Conservation (phyloP, 2,113 vertebrate genomes). For the Apeltes quadracus region DNA sequence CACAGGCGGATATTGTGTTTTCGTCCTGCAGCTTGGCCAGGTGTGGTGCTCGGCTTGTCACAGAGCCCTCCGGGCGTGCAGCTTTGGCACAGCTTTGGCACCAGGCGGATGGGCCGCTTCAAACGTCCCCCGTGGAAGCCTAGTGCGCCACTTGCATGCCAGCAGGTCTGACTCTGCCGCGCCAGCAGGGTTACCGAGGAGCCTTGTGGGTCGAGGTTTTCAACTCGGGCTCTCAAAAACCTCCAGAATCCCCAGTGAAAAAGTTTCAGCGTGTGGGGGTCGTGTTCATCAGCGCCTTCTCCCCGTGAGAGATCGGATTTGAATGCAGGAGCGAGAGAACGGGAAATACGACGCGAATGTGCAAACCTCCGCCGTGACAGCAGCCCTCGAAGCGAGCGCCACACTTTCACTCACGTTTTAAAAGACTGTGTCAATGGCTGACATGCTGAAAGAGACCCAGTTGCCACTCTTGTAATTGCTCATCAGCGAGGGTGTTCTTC, state of each 20-base stretch:
- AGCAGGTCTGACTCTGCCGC: conserved; percentile 42
- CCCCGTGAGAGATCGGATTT: conserved; percentile 29
- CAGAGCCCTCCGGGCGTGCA: conserved; percentile 20
- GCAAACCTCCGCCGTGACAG: conserved; percentile 14
- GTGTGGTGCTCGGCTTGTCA: conserved; percentile 19
- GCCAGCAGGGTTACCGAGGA: conserved; percentile 50
- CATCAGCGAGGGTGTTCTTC: conserved; percentile 3
- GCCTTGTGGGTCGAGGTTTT: conserved; percentile 57
- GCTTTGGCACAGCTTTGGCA: neutral
- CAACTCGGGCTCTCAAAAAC: conserved; percentile 28
- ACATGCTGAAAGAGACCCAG: conserved; percentile 43
- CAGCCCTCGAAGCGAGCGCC: conserved; percentile 24
- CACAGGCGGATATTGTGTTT: conserved; percentile 30
- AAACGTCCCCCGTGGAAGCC: conserved; percentile 35
- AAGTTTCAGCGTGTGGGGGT: conserved; percentile 15
- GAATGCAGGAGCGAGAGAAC: conserved; percentile 8
- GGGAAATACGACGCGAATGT: conserved; percentile 15
- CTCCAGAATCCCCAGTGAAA: conserved; percentile 29
- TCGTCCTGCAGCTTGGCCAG: conserved; percentile 11
- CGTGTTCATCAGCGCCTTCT: conserved; percentile 27
- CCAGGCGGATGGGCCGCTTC: conserved; percentile 16
- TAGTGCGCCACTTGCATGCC: conserved; percentile 33
- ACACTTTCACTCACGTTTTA: conserved; percentile 33
- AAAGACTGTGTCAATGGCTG: conserved; percentile 40
- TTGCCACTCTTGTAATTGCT: conserved; percentile 51